Percentiles rank a stretch among this genome's conserved stretches.
Conservation (phyloP, 2,888 invertebrate species). For the Buathra laborator region DNA sequence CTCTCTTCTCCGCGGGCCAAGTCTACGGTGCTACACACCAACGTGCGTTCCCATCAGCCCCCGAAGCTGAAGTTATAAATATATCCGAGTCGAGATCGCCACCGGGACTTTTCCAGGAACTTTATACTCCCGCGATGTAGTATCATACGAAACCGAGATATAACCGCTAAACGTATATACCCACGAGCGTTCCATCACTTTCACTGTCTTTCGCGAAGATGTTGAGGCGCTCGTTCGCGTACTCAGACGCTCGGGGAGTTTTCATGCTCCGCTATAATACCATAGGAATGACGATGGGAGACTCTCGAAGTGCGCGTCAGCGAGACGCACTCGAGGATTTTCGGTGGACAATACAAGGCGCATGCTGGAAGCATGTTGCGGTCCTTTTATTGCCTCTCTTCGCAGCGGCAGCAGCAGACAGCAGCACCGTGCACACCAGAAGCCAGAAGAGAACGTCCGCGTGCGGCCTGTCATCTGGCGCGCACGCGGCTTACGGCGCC, state of each 20-base stretch:
- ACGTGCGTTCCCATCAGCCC: slow-evolving; percentile 62
- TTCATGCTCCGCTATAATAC: neutral
- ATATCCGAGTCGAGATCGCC: slow-evolving; percentile 63
- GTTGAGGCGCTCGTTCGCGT: neutral
- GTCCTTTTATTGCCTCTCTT: slow-evolving; percentile 60
- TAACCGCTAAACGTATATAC: slow-evolving; percentile 7
- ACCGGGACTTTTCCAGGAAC: slow-evolving; percentile 69
- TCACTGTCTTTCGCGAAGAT: slow-evolving; percentile 20
- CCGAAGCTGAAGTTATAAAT: slow-evolving; percentile 64
- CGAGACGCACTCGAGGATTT: slow-evolving; percentile 30
- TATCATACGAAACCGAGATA: slow-evolving; percentile 36
- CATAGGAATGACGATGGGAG: neutral
- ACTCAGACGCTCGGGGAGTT: neutral
- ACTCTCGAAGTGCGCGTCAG: neutral
- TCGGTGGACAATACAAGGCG: slow-evolving; percentile 42
- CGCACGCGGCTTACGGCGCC: slow-evolving; percentile 67
- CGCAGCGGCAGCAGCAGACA: slow-evolving; percentile 4
- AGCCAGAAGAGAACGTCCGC: slow-evolving; percentile 58
- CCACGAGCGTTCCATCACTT: slow-evolving; percentile 27
- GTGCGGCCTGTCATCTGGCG: slow-evolving; percentile 72
- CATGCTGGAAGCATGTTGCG: slow-evolving; percentile 54
- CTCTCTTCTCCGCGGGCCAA: neutral
- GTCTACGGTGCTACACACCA: slow-evolving; percentile 56
- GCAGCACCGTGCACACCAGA: slow-evolving; percentile 33
- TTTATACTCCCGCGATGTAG: slow-evolving; percentile 62